These are phyloP conservation scores for Gracilinanus agilis DNA, from an alignment of 2,113 vertebrate species.

Conservation along the genomic window DNA sequence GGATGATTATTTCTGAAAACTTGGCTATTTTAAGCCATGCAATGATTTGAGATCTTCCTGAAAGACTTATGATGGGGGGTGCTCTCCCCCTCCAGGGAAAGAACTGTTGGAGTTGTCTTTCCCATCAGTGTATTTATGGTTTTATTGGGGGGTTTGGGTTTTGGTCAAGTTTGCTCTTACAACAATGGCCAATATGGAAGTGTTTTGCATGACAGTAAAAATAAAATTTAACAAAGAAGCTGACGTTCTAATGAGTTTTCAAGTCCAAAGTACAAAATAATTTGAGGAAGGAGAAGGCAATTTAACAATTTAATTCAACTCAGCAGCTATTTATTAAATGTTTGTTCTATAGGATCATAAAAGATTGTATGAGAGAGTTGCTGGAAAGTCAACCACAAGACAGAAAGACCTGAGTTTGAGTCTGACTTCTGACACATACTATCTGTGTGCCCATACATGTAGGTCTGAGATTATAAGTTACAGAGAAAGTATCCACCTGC, in stretches of 20 bases:
- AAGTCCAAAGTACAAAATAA: not conserved
- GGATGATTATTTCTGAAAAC: no score
- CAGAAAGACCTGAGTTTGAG: not conserved
- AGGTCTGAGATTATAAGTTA: not conserved
- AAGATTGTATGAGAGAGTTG: accelerated
- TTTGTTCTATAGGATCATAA: not conserved
- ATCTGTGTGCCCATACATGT: accelerated
- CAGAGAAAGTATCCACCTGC: not conserved
- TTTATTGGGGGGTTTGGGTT: no score
- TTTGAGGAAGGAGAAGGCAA: not conserved
- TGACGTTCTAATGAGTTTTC: not conserved
- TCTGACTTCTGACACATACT: not conserved
- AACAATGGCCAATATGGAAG: no score
- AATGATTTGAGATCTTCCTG: no score
- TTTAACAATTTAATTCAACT: not conserved
- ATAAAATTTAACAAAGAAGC: not conserved
- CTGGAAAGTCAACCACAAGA: not conserved
- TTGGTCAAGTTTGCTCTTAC: no score
- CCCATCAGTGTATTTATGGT: no score
- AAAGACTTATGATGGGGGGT: no score
- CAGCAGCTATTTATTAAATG: not conserved
- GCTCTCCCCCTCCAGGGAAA: no score
- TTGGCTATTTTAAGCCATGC: no score
- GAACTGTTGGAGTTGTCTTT: no score
- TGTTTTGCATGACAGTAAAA: no score